Evolutionary conservation across 2,888 invertebrate genomes (phyloP).

Genomic region (Caprella mutica): DNA sequence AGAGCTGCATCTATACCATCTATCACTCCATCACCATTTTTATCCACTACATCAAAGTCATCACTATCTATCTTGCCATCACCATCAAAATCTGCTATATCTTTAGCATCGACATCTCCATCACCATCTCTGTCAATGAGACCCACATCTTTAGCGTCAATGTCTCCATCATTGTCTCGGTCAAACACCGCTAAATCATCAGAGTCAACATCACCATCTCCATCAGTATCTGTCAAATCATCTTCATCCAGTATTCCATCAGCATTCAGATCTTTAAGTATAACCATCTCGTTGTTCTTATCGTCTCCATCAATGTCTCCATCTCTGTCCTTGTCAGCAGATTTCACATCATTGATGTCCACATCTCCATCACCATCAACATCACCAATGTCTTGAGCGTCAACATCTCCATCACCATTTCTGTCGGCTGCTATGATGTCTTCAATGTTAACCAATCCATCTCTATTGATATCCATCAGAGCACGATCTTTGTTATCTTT

Average conservation of each 20-base stretch:
- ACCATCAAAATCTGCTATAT: conserved; percentile 27
- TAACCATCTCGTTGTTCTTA: conserved; percentile 21
- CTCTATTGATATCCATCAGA: conserved; percentile 25
- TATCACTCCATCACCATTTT: conserved; percentile 30
- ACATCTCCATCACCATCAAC: conserved; percentile 28
- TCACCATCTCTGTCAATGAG: conserved; percentile 25
- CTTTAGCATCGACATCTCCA: conserved; percentile 28
- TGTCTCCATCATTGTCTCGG: conserved; percentile 31
- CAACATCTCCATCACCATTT: conserved; percentile 31
- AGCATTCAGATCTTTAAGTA: conserved; percentile 24
- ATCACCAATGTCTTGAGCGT: conserved; percentile 27
- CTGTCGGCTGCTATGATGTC: conserved; percentile 24
- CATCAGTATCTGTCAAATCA: conserved; percentile 29
- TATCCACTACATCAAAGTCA: conserved; percentile 19
- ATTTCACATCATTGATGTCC: conserved; percentile 20
- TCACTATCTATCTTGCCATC: conserved; percentile 30
- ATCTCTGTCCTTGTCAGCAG: conserved; percentile 31
- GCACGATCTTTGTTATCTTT: conserved; percentile 17
- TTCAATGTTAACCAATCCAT: conserved; percentile 18
- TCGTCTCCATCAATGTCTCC: conserved; percentile 31
- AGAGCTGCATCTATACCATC: conserved; percentile 22
- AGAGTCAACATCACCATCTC: conserved; percentile 23
- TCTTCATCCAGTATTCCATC: conserved; percentile 25
- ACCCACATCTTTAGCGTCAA: conserved; percentile 23
- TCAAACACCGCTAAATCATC: conserved; percentile 20